Conservation (phyloP, 2,113 vertebrate genomes). For the Nothocercus julius region DNA sequence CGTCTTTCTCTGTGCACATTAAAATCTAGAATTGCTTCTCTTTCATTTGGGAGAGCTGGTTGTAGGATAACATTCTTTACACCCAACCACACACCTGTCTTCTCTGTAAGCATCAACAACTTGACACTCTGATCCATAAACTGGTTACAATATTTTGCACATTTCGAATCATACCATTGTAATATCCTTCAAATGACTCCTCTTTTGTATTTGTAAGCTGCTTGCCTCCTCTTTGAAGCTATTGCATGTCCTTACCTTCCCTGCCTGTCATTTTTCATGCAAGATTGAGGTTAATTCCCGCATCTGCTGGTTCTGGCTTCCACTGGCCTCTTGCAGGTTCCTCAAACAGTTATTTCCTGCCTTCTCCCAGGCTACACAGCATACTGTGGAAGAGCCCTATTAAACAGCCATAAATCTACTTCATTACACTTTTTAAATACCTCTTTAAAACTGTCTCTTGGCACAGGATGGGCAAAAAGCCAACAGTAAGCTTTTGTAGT, state of each 20-base stretch:
- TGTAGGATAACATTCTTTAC: not conserved
- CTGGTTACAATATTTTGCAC: not conserved
- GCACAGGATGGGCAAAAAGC: not conserved
- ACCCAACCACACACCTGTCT: not conserved
- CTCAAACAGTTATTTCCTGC: not conserved
- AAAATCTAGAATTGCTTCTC: not conserved
- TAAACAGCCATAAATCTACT: constrained; percentile 6
- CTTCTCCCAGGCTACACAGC: not conserved
- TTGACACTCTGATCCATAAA: not conserved
- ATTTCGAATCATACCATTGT: constrained; percentile 6
- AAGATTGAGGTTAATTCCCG: not conserved
- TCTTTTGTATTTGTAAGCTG: not conserved
- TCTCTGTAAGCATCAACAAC: not conserved
- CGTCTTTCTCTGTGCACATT: not conserved
- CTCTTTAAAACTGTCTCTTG: not conserved
- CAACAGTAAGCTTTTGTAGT: not conserved
- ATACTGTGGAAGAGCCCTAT: not conserved
- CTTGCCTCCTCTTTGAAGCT: constrained; percentile 10
- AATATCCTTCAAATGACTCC: constrained; percentile 3
- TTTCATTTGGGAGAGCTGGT: not conserved
- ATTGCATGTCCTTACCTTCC: not conserved
- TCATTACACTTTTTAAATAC: not conserved
- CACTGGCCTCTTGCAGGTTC: not conserved
- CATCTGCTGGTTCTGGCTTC: not conserved
- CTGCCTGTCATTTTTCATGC: constrained; percentile 2